Conservation (phyloP, 2,113 vertebrate species). For the Chaetura pelagica region DNA sequence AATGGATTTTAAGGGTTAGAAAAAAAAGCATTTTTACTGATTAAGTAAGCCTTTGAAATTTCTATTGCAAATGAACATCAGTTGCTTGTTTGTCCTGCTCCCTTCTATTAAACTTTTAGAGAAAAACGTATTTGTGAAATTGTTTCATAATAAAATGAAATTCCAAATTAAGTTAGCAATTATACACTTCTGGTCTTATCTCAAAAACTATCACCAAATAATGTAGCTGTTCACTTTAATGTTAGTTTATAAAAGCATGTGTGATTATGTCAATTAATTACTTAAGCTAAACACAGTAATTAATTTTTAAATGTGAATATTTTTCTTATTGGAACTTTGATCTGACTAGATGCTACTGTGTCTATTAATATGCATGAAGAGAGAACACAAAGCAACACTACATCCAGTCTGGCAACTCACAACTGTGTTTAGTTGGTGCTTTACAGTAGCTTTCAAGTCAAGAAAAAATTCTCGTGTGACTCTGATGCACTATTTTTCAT, state of each 20-base stretch:
- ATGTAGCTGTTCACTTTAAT: constrained; percentile 36
- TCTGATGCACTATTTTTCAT: constrained; percentile 64
- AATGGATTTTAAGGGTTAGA: background rate
- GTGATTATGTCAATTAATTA: constrained; percentile 61
- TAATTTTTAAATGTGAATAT: constrained; percentile 53
- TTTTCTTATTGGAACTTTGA: constrained; percentile 36
- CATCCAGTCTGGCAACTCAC: constrained; percentile 47
- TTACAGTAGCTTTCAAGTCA: constrained; percentile 64
- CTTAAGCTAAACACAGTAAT: constrained; percentile 62
- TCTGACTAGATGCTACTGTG: constrained; percentile 44
- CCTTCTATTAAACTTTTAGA: background rate
- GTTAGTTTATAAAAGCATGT: constrained; percentile 33
- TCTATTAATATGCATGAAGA: constrained; percentile 61
- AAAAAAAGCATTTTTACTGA: background rate
- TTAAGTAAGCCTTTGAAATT: constrained; percentile 37
- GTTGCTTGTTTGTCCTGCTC: constrained; percentile 31
- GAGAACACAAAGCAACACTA: constrained; percentile 33
- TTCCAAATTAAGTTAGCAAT: constrained; percentile 40
- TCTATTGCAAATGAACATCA: constrained; percentile 2
- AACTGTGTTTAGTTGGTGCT: constrained; percentile 33
- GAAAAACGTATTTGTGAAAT: background rate
- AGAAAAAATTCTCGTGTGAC: constrained; percentile 61
- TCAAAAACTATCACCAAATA: constrained; percentile 34
- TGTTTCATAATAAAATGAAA: constrained; percentile 23
- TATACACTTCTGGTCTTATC: constrained; percentile 13